These are phyloP conservation scores for Stichopus chloronotus DNA, from an alignment of 35 echinoderm and acorn worm species.

Conservation along the genomic window DNA sequence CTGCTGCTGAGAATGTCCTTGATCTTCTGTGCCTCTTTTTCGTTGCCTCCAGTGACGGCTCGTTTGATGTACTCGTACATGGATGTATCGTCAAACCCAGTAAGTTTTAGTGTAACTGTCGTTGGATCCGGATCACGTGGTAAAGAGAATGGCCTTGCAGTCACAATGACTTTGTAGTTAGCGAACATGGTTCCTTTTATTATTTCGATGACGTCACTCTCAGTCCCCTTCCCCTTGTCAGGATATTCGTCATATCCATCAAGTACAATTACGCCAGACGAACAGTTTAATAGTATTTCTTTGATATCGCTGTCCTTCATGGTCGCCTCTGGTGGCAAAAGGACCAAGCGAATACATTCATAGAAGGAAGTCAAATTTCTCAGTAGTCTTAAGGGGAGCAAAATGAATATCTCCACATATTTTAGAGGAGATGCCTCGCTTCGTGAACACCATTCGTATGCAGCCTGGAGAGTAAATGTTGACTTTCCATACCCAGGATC, in stretches of 20 bases:
- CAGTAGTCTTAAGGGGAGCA: not conserved
- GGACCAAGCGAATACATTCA: not conserved
- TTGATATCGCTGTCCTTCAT: not conserved
- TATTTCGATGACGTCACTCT: constrained; percentile 7
- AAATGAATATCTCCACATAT: not conserved
- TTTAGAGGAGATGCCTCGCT: not conserved
- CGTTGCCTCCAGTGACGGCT: not conserved
- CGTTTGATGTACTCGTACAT: not conserved
- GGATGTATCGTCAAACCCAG: not conserved
- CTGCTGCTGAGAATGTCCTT: not conserved
- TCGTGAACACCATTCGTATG: constrained; percentile 4
- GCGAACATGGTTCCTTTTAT: not conserved
- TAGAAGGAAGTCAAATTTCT: not conserved
- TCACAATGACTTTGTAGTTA: not conserved
- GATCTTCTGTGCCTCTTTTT: not conserved
- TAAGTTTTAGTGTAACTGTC: not conserved
- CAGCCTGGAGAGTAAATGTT: not conserved
- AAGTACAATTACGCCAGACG: not conserved
- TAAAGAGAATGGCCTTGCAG: not conserved
- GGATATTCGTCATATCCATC: constrained; percentile 16
- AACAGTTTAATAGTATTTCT: not conserved
- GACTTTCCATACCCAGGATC: constrained; percentile 39
- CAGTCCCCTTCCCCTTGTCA: not conserved
- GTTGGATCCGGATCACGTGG: not conserved
- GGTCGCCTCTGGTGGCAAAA: not conserved